A percentile compares a stretch with the other conserved stretches of the same genome.
These are phyloP conservation scores for Forbesichthys agassizii DNA, from an alignment of 2,113 vertebrate genomes.

Conservation along the genomic window DNA sequence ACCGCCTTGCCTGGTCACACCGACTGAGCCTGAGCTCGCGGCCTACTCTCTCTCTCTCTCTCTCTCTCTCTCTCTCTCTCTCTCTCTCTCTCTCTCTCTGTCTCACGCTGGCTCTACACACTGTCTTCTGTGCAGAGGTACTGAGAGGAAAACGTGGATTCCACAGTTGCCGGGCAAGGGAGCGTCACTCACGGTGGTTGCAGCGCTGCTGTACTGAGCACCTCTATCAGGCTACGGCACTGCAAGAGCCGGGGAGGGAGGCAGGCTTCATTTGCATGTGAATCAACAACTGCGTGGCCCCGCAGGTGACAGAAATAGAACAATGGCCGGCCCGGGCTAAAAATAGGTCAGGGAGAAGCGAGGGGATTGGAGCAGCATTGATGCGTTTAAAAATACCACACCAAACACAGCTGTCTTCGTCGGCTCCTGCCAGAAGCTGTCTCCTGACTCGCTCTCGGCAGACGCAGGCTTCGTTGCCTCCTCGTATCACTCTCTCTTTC, in stretches of 20 bases:
- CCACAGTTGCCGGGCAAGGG: slow-evolving; percentile 68
- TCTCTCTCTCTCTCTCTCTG: slow-evolving; percentile 14
- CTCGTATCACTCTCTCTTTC: slow-evolving; percentile 3
- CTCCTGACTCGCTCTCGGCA: slow-evolving; percentile 72
- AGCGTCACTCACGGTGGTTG: not conserved
- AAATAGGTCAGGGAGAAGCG: slow-evolving; percentile 98
- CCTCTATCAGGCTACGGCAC: slow-evolving; percentile 53
- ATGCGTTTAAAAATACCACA: slow-evolving; percentile 99
- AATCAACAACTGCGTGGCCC: slow-evolving; percentile 95
- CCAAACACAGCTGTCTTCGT: slow-evolving; percentile 98
- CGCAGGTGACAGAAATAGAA: slow-evolving; percentile 99
- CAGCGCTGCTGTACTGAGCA: slow-evolving; percentile 45
- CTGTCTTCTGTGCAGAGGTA: slow-evolving; percentile 36
- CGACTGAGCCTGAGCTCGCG: not conserved
- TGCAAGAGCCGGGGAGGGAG: slow-evolving; percentile 49
- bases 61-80: slow-evolving; percentile 28
- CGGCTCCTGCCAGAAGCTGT: slow-evolving; percentile 84
- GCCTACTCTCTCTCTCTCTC: slow-evolving; percentile 9
- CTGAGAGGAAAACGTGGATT: slow-evolving; percentile 37
- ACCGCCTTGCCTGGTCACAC: not conserved
- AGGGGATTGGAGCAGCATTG: slow-evolving; percentile 97
- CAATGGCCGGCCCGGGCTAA: slow-evolving; percentile 98
- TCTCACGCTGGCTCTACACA: slow-evolving; percentile 38
- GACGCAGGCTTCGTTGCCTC: slow-evolving; percentile 64
- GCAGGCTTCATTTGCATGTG: slow-evolving; percentile 95